These are phyloP conservation scores for Ancistrus triradiatus DNA, from an alignment of 2,113 vertebrate species.

Conservation along the genomic window DNA sequence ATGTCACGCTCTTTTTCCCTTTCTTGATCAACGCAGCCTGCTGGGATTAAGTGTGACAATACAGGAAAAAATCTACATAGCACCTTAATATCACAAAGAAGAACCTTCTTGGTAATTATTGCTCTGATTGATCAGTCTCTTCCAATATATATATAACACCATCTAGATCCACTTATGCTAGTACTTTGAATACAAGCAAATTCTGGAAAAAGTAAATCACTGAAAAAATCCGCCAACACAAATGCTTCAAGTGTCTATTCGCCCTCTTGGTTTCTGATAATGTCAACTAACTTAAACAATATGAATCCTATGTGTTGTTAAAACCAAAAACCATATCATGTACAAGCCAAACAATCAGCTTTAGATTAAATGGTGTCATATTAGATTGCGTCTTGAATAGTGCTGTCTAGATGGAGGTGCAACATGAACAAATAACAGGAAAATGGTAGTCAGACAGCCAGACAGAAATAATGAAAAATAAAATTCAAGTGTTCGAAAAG, in stretches of 20 bases:
- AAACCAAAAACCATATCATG: too few species aligned
- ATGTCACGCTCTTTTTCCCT: neutral
- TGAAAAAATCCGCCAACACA: too few species aligned
- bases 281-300: too few species aligned
- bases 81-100: conserved; percentile 62
- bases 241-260: too few species aligned
- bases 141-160: conserved; percentile 3
- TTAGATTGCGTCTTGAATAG: conserved; percentile 54
- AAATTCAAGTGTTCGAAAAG: conserved; percentile 39
- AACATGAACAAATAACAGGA: conserved; percentile 38
- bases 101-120: conserved; percentile 69
- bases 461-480: too few species aligned
- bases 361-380: conserved; percentile 38
- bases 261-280: too few species aligned
- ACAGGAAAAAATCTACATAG: conserved; percentile 57
- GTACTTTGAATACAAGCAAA: conserved; percentile 13
- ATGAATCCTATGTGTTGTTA: too few species aligned
- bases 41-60: conserved; percentile 31
- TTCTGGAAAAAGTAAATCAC: conserved; percentile 27
- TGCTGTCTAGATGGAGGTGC: conserved; percentile 32
- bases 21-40: conserved; percentile 4
- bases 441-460: conserved; percentile 38
- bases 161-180: neutral
- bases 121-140: conserved; percentile 65
- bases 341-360: conserved; percentile 44